phyloP scores from a whole-genome alignment of 1,140 invertebrate species.

The Solenopsis invicta region DNA sequence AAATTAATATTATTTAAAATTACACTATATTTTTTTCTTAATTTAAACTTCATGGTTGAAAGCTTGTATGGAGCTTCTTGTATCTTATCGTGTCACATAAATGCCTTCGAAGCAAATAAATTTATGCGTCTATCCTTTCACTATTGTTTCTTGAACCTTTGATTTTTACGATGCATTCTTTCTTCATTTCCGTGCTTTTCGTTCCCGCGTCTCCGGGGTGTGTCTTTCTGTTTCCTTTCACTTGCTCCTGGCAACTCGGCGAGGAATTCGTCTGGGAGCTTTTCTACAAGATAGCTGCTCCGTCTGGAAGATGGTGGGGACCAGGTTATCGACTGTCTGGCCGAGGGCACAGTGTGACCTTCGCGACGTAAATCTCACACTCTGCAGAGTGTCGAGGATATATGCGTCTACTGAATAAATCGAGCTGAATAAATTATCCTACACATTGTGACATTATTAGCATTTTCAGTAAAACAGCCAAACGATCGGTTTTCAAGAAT shows the following conservation, averaged over 20 bases:
- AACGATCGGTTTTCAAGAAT: neutral
- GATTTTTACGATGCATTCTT: conserved; percentile 35
- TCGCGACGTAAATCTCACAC: conserved; percentile 37
- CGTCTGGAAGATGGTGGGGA: conserved; percentile 55
- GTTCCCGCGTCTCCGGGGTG: neutral
- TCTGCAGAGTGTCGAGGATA: neutral
- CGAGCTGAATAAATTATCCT: conserved; percentile 15
- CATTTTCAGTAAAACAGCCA: neutral
- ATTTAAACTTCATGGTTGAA: neutral
- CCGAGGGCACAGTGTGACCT: conserved; percentile 59
- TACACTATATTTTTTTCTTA: neutral
- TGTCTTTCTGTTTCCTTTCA: conserved; percentile 33
- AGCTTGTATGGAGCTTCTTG: neutral
- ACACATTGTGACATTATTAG: conserved; percentile 25
- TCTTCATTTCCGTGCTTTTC: conserved; percentile 16
- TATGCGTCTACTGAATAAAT: conserved; percentile 41
- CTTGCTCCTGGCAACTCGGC: neutral
- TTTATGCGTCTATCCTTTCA: conserved; percentile 27
- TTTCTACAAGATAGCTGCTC: conserved; percentile 46
- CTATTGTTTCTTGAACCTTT: neutral
- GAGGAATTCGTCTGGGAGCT: conserved; percentile 50
- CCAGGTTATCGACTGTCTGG: conserved; percentile 69
- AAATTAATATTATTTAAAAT: conserved; percentile 6
- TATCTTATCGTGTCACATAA: neutral
- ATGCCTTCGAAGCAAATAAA: conserved; percentile 4